Evolutionary conservation across 2,797 vertebrate genomes (phyloP).

Genomic region (Australoheros facetus): DNA sequence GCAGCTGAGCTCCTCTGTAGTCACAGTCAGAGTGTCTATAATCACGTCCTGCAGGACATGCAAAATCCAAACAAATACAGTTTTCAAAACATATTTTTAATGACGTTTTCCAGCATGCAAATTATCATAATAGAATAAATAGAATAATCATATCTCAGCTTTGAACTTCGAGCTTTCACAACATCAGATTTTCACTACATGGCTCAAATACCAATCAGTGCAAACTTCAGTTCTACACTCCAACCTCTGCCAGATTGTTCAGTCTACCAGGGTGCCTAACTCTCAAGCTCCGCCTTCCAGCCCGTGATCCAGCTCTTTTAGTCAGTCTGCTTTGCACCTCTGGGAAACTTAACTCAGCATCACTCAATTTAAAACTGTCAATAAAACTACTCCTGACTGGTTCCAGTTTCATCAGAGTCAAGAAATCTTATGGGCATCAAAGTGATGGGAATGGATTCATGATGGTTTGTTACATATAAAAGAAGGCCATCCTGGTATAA

Average conservation of each 20-base stretch:
- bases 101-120: background rate
- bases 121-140: background rate
- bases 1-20: constrained; percentile 89
- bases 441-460: too few relatives aligned
- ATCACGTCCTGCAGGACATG: constrained; percentile 80
- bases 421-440: background rate
- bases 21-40: constrained; percentile 84
- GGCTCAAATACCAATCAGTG: too few relatives aligned
- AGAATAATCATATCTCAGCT: too few relatives aligned
- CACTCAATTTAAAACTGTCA: background rate
- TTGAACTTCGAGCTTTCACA: too few relatives aligned
- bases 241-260: too few relatives aligned
- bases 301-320: background rate
- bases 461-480: too few relatives aligned
- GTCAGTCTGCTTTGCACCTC: background rate
- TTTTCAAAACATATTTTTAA: background rate
- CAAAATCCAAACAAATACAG: background rate
- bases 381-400: background rate
- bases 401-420: background rate
- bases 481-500: too few relatives aligned
- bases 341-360: background rate
- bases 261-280: background rate
- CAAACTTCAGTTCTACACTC: background rate
- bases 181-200: too few relatives aligned
- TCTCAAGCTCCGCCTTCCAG: background rate